These are phyloP conservation scores for Clostera curtula DNA, from an alignment of 2,888 invertebrate genomes.

Conservation along the genomic window DNA sequence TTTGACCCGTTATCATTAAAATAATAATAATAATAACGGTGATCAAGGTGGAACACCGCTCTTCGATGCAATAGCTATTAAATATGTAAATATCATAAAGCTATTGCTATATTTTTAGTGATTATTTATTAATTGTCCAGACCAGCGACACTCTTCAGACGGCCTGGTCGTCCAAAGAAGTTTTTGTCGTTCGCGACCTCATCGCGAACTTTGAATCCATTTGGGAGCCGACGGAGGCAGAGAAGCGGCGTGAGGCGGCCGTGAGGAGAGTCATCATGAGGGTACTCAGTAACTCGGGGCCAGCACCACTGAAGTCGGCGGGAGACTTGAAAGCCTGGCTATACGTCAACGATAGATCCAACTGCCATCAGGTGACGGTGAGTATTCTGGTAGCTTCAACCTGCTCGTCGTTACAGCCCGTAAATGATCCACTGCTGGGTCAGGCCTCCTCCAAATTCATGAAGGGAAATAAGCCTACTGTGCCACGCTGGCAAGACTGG, in stretches of 20 bases:
- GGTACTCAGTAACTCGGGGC: constrained; percentile 77
- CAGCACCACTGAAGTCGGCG: constrained; percentile 78
- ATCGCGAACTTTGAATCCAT: constrained; percentile 83
- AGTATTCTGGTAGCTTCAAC: constrained; percentile 23
- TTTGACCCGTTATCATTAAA: too few species aligned
- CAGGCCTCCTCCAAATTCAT: too few species aligned
- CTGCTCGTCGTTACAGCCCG: too few species aligned
- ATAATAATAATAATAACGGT: too few species aligned
- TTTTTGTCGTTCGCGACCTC: constrained; percentile 84
- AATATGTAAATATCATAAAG: too few species aligned
- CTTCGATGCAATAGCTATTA: too few species aligned
- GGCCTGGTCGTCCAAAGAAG: constrained; percentile 79
- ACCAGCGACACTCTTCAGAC: constrained; percentile 62
- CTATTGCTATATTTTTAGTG: too few species aligned
- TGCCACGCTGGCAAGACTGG: too few species aligned
- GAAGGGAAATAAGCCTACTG: too few species aligned
- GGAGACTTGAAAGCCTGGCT: constrained; percentile 90
- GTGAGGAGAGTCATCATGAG: constrained; percentile 84
- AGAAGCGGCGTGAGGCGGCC: constrained; percentile 83
- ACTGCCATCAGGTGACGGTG: constrained; percentile 76
- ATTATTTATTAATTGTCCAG: too few species aligned
- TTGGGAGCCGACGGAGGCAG: constrained; percentile 86
- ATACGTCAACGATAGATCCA: constrained; percentile 77
- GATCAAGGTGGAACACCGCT: too few species aligned
- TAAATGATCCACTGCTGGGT: too few species aligned